phyloP scores from a whole-genome alignment of 2,888 invertebrate genomes.

The Microctonus brassicae region DNA sequence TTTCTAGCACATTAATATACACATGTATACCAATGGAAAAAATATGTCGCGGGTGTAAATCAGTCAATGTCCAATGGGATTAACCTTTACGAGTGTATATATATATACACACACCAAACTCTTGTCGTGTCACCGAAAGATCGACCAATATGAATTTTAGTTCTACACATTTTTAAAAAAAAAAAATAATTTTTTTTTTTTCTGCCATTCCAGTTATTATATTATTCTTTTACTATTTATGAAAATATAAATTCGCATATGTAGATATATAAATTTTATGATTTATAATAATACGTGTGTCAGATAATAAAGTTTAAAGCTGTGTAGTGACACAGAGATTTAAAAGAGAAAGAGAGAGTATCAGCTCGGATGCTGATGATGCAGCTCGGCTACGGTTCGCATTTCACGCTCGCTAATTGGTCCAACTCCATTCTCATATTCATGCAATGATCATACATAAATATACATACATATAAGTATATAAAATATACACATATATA shows the following conservation, averaged over 20 bases:
- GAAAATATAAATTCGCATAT: background rate
- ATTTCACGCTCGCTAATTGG: constrained; percentile 60
- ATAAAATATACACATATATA: background rate
- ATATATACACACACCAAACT: background rate
- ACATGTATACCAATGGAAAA: constrained; percentile 28
- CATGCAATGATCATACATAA: background rate
- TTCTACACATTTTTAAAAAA: background rate
- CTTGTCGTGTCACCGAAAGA: no score
- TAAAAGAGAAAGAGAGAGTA: no score
- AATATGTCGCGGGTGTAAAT: constrained; percentile 64
- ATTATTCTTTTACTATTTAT: no score
- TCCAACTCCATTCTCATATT: constrained; percentile 28
- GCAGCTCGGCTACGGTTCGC: constrained; percentile 12
- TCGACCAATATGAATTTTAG: background rate
- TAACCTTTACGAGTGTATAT: constrained; percentile 54
- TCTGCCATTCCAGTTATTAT: no score
- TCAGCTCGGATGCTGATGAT: constrained; percentile 42
- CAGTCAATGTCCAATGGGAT: constrained; percentile 64
- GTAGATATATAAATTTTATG: background rate
- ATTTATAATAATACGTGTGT: background rate
- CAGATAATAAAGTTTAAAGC: background rate
- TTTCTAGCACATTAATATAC: background rate
- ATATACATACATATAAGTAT: background rate
- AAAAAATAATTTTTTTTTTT: no score
- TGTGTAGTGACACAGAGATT: no score